Base-by-base conservation (phyloP, 2,797 vertebrate genomes). In the Melanotaenia nigrans region DNA sequence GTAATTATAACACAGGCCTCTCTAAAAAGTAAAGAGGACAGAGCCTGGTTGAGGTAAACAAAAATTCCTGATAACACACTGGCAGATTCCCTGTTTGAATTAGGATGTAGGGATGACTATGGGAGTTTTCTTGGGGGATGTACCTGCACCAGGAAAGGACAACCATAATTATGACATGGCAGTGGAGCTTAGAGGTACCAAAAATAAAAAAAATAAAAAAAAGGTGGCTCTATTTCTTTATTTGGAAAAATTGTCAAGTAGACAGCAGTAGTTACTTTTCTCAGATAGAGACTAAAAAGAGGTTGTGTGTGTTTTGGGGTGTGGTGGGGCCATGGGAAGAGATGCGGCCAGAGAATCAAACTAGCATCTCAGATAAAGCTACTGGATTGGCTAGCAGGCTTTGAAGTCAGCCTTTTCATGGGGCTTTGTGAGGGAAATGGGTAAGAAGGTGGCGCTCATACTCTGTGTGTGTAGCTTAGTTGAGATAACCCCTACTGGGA, bases 321-420 rank as follows among this genome's bases (percentile, higher is more conserved):
- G 63, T 28, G 35, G 65, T n/a, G 65, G 70, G 84, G 76, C 72
- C 86, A 87, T 90, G 90, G 85, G 88, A 91, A 92, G 86, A 80
- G 73, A 68, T 67, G 75, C 68, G 68, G 76, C 79, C 62, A 36
- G 80, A 33, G 85, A 91, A 91, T 92, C 88, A 90, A 90, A 90
- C 86, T 82, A 78, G 80, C 85, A 70, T 84, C 88, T 79, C 63
- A 1, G 84, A 85, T 90, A 92, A 92, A 90, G 85, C 91, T 89
- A 85, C 53, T 71, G 89, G 90, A 91, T 90, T 83, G 85, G 68
- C 81, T 72, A n/a, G 42, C 7, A 61, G 83, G 75, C 90, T 92
- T 93, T 94, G 91, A 93, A 92, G 92, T 92, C 77, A 25, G 83
- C 58, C 73, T 85, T 74, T 87, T 90, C 81, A 54, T 71, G 68